These are phyloP conservation scores for Julus scandinavius DNA, from an alignment of 2,888 invertebrate genomes.

Conservation along the genomic window DNA sequence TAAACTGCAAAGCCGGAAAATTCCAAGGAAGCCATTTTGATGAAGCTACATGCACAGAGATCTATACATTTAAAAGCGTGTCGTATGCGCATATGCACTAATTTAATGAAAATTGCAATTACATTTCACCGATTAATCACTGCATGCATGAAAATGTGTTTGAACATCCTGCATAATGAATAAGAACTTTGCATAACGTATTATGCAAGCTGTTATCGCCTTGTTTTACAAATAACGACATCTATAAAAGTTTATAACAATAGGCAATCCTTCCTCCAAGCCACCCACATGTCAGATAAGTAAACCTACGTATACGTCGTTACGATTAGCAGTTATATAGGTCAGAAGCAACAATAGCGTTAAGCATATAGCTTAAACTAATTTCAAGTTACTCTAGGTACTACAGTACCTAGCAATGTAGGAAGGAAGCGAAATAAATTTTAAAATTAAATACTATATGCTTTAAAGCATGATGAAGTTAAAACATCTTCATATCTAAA, in stretches of 20 bases:
- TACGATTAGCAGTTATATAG: neutral
- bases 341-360: neutral
- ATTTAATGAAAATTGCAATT: conserved; percentile 45
- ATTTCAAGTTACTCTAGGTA: neutral
- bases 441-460: too few species aligned
- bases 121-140: conserved; percentile 18
- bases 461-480: too few species aligned
- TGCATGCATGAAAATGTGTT: conserved; percentile 37
- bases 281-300: conserved; percentile 31
- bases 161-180: conserved; percentile 37
- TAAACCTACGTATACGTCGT: neutral
- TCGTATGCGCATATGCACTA: conserved; percentile 1
- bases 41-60: neutral
- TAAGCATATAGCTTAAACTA: neutral
- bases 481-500: too few species aligned
- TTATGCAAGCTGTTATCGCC: conserved; percentile 34
- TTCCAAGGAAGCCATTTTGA: neutral
- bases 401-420: neutral
- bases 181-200: conserved; percentile 29
- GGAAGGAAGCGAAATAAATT: too few species aligned
- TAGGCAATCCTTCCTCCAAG: neutral
- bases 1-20: neutral
- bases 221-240: conserved; percentile 23
- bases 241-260: neutral
- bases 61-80: neutral